A percentile compares a stretch with the other conserved stretches of the same genome.
phyloP scores from a whole-genome alignment of 64 coral and sea anemone species.

The Astreopora myriophthalma region DNA sequence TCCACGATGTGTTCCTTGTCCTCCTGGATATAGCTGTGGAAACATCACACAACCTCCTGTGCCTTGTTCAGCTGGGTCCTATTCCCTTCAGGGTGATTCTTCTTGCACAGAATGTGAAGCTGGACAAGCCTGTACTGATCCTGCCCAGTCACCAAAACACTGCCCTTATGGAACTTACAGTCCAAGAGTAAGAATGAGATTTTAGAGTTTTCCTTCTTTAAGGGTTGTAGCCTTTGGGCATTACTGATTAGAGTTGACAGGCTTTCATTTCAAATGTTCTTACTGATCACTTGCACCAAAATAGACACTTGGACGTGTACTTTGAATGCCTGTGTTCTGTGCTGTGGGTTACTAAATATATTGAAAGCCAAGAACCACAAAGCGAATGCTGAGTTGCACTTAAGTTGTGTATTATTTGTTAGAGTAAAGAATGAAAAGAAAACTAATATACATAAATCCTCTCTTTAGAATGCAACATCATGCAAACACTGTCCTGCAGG shows the following conservation, averaged over 20 bases:
- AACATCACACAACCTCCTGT: slow-evolving; percentile 89
- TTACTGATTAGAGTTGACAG: too few species aligned
- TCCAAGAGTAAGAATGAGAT: neutral
- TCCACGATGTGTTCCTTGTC: slow-evolving; percentile 88
- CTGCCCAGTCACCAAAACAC: slow-evolving; percentile 71
- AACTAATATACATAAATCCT: too few species aligned
- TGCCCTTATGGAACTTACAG: slow-evolving; percentile 88
- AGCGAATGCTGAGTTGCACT: too few species aligned
- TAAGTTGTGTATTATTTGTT: too few species aligned
- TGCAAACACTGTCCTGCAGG: slow-evolving; percentile 93
- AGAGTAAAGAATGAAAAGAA: too few species aligned
- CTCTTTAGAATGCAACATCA: slow-evolving; percentile 71
- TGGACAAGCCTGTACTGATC: slow-evolving; percentile 87
- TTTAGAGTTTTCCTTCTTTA: neutral
- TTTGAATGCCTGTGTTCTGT: too few species aligned
- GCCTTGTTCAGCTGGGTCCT: slow-evolving; percentile 75
- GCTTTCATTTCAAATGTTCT: too few species aligned
- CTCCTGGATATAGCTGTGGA: slow-evolving; percentile 89
- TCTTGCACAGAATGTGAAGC: slow-evolving; percentile 71
- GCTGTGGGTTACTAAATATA: too few species aligned
- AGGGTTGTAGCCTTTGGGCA: too few species aligned
- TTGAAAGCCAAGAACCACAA: too few species aligned
- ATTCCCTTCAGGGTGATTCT: slow-evolving; percentile 61
- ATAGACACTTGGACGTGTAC: too few species aligned
- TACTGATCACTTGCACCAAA: too few species aligned